A percentile compares a stretch with the other conserved stretches of the same genome.
Evolutionary conservation across 2,797 vertebrate genomes (phyloP).

Genomic region (Hirundo rustica): DNA sequence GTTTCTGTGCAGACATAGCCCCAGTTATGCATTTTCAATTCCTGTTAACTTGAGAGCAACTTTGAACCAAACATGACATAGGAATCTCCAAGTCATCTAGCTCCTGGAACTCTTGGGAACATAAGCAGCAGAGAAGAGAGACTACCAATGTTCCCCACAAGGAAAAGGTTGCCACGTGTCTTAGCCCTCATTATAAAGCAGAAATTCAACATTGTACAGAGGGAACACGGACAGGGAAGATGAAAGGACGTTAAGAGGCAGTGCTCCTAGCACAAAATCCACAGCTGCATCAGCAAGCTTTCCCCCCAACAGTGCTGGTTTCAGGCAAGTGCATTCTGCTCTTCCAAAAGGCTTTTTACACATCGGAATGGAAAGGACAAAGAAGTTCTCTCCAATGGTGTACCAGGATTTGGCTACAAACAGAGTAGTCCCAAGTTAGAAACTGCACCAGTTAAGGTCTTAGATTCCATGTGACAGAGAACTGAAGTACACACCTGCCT

Average conservation of each 20-base stretch:
- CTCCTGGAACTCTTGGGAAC: not conserved
- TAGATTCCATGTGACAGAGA: not conserved
- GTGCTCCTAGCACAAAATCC: not conserved
- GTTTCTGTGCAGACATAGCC: not conserved
- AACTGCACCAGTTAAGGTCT: not conserved
- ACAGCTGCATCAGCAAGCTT: not conserved
- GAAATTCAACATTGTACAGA: not conserved
- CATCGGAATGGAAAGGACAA: not conserved
- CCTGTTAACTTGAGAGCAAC: not conserved
- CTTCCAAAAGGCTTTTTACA: not conserved
- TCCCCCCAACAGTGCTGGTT: not conserved
- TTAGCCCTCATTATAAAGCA: not conserved
- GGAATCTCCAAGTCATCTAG: not conserved
- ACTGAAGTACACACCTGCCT: not conserved
- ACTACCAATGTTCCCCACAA: not conserved
- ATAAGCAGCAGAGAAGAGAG: not conserved
- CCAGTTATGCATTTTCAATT: not conserved
- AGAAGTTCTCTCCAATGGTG: not conserved
- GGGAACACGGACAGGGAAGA: not conserved
- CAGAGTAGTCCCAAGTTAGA: not conserved
- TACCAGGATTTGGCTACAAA: not conserved
- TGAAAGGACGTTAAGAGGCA: not conserved
- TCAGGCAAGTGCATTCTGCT: not conserved
- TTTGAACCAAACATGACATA: not conserved
- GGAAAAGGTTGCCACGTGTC: not conserved